A percentile compares a stretch with the other conserved stretches of the same genome.
Conservation (phyloP, 2,113 vertebrate species). For the Scomber japonicus region DNA sequence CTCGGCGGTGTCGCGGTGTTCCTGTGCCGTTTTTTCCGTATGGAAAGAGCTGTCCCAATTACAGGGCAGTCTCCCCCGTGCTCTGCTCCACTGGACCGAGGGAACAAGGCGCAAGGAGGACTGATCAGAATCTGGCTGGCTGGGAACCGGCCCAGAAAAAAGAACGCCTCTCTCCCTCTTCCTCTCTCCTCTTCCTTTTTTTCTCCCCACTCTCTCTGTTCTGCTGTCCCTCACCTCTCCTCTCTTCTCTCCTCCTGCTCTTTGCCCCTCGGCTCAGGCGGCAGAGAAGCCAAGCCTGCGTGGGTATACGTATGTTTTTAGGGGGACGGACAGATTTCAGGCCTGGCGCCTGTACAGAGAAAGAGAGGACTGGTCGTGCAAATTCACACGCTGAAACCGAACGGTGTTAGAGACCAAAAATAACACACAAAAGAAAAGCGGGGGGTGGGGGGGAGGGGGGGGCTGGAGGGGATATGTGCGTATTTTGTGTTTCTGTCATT, state of each 20-base stretch:
- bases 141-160: slow-evolving; percentile 62
- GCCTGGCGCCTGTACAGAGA: slow-evolving; percentile 74
- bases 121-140: slow-evolving; percentile 58
- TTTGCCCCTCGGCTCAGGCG: slow-evolving; percentile 60
- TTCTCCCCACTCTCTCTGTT: slow-evolving; percentile 1
- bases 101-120: slow-evolving; percentile 52
- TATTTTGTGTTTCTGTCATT: slow-evolving; percentile 9
- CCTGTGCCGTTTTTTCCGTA: slow-evolving; percentile 38
- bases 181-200: not conserved
- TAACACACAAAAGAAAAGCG: slow-evolving; percentile 6
- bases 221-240: slow-evolving; percentile 34
- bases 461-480: not conserved
- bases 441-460: not conserved
- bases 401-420: slow-evolving; percentile 32
- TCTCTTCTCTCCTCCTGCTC: slow-evolving; percentile 36
- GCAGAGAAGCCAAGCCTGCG: slow-evolving; percentile 58
- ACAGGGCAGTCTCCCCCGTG: slow-evolving; percentile 53
- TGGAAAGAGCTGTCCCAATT: slow-evolving; percentile 67
- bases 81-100: slow-evolving; percentile 72
- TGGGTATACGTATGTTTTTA: slow-evolving; percentile 68
- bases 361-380: slow-evolving; percentile 51
- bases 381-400: slow-evolving; percentile 48
- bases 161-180: slow-evolving; percentile 18
- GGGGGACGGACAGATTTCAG: slow-evolving; percentile 69
- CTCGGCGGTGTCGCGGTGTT: slow-evolving; percentile 1